These are phyloP conservation scores for Spatulosminthurus flaviceps DNA, from an alignment of 2,888 invertebrate species.

Conservation along the genomic window DNA sequence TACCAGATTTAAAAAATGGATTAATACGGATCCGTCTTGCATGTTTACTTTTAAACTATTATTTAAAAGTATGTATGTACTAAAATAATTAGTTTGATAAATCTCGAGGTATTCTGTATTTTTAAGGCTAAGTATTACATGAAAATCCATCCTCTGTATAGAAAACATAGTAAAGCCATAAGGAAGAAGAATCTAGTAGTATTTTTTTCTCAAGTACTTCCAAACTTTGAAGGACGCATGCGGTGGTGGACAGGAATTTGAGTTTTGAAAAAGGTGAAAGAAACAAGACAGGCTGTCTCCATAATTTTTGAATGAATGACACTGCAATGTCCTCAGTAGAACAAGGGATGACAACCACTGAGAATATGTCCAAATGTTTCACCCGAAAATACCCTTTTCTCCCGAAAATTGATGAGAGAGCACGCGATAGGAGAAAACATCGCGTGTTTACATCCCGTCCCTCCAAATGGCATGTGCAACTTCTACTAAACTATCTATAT, in stretches of 20 bases:
- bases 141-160: too few species aligned
- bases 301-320: conserved; percentile 45
- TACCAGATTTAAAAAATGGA: too few species aligned
- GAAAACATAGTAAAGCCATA: too few species aligned
- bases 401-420: conserved; percentile 59
- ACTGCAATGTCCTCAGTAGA: conserved; percentile 5
- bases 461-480: conserved; percentile 1
- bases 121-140: too few species aligned
- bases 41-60: too few species aligned
- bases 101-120: too few species aligned
- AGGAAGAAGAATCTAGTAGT: too few species aligned
- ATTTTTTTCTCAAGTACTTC: too few species aligned
- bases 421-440: conserved; percentile 60
- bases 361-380: conserved; percentile 62
- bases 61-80: too few species aligned
- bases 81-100: too few species aligned
- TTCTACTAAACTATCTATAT: neutral
- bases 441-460: conserved; percentile 53
- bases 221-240: neutral
- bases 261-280: conserved; percentile 28
- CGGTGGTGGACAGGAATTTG: neutral
- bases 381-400: conserved; percentile 50
- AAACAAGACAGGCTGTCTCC: conserved; percentile 31
- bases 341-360: conserved; percentile 49
- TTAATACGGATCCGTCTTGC: too few species aligned